Evolutionary conservation across 1,140 invertebrate genomes (phyloP), one percentile per base, ranked within the genome.

Genomic region (Drosophila seguyi): DNA sequence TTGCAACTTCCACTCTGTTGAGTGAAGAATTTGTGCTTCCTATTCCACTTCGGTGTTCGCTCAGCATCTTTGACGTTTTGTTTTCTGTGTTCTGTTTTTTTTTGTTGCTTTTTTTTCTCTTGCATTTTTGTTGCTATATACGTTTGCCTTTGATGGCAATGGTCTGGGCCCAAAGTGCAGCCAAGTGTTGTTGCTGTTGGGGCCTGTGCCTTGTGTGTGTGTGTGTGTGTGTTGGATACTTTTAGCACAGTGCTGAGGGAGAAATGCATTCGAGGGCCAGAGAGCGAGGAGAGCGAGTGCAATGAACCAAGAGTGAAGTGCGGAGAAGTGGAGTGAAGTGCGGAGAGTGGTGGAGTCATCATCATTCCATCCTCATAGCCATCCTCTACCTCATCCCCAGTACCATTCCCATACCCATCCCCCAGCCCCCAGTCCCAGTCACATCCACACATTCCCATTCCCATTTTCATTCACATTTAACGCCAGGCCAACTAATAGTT

Each of bases 401-500:
- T 4, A 31, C 1, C 58, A 52, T 65, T 1, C 4, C 39, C 39
- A 41, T 18, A 1, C 8, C 6, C 13, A 18, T 3, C 3, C 4
- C 13, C 66, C 53, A 31, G n/a, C n/a, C 5, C 56, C 42, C 69
- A 80, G 53, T 29, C 60, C 41, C 66, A 67, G 20, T 6, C 53
- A 22, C 38, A 73, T 27, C 45, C 55, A 60, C 72, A 76, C 44
- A 55, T 55, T 34, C 60, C 67, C 78, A 81, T 80, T 34, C 68
- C 63, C 68, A 53, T 68, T 42, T 59, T 38, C 71, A 74, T 61
- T 58, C 67, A 60, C 72, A 77, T 61, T 48, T 56, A 48, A 67
- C 65, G 72, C 63, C 75, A 78, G 61, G 67, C 79, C 56, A 71
- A 62, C 79, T 82, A 82, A 81, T 86, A 87, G 83, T 86, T 86